Evolutionary conservation across 2,888 invertebrate genomes (phyloP), one percentile per base, ranked within the genome.

Genomic region (Volucella inanis): DNA sequence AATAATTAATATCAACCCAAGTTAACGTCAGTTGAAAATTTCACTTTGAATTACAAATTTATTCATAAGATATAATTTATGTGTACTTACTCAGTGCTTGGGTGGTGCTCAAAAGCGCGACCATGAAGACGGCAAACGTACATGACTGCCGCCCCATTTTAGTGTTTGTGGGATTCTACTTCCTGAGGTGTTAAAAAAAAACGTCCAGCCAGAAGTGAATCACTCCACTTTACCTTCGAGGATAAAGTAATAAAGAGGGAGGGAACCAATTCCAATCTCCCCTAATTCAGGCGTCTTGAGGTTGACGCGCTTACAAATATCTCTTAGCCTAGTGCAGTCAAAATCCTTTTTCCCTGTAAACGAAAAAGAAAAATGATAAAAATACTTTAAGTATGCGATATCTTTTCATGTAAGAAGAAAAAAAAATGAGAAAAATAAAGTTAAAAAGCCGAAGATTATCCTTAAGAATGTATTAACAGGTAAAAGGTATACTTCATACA

Each of bases 71-170:
- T 54, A 15, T 11, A 62, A 39, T 57, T 14, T 54, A 38, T 15
- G 10, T 52, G 4, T 87, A 91, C 92, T 92, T 90, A 92, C 92
- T 89, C 88, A 89, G 87, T 89, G 91, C 90, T 81, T 89, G 89
- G 89, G 90, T 88, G 87, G 89, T 90, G 88, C 90, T 89, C 86
- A 91, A 87, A 87, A 89, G 87, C 80, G 89, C 89, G 87, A 90
- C 89, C 88, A 91, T 74, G 87, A 92, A 89, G 89, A 92, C 90
- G 90, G 91, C 90, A 89, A 91, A 89, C 89, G 90, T 89, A 87
- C 89, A 90, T 88, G 89, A 90, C 89, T 89, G 91, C 90, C 91
- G 92, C 89, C 91, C 88, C 92, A 92, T 92, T 88, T 88, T 90
- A 79, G 78, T 70, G 41, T 70, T 31, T 31, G 62, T 77, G 81